phyloP scores from a whole-genome alignment of 2,113 vertebrate species.

The Panthera leo region DNA sequence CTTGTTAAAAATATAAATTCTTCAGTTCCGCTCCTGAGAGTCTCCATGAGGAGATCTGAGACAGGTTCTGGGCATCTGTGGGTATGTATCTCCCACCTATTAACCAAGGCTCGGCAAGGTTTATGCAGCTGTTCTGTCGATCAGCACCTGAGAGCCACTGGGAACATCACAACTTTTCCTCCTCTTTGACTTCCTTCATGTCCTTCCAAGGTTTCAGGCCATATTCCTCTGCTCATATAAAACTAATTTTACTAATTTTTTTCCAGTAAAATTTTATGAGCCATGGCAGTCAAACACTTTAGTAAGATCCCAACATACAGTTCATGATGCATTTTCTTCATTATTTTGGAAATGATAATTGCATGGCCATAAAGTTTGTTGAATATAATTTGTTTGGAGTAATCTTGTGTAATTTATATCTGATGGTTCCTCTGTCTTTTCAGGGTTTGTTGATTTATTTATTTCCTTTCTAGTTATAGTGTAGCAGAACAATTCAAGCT shows the following conservation, averaged over 20 bases:
- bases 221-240: background rate
- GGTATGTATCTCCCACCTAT: background rate
- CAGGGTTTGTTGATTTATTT: constrained; percentile 29
- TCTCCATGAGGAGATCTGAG: background rate
- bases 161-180: background rate
- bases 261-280: constrained; percentile 53
- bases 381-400: constrained; percentile 52
- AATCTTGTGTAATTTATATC: constrained; percentile 39
- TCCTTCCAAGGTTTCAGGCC: background rate
- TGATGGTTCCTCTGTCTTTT: constrained; percentile 32
- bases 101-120: background rate
- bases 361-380: background rate
- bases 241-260: constrained; percentile 58
- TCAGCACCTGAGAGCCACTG: background rate
- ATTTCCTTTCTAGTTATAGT: constrained; percentile 19
- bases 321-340: constrained; percentile 61
- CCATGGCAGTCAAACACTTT: constrained; percentile 17
- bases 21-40: background rate
- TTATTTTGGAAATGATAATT: constrained; percentile 59
- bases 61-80: background rate
- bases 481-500: background rate
- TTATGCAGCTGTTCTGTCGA: background rate
- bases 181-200: background rate
- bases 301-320: background rate
- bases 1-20: background rate